Base-by-base conservation (phyloP, 30 jellyfish, hydroid and myxozoan species). In the Hydractinia symbiolongicarpus region DNA sequence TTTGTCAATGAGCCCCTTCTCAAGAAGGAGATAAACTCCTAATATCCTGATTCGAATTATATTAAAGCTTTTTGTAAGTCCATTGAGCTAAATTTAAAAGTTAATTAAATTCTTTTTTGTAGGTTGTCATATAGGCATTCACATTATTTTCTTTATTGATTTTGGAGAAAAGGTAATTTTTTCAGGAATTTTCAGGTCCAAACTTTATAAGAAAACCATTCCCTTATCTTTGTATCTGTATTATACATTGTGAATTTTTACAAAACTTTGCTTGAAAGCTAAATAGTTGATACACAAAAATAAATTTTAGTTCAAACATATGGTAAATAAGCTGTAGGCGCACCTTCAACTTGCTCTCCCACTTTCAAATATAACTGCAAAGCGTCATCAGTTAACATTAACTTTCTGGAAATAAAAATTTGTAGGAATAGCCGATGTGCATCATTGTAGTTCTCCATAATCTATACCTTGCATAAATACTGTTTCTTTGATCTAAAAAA, bases 341-440 rank as follows among this genome's bases (percentile, higher is more conserved):
- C 51, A 84, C 92, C 92, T 55, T 72, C 82, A 54, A 55, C 80
- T 40, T 79, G 71, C 6, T 68, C 83, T 57, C 93, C 83, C 0
- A 85, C 90, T 20, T 68, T 84, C 16, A 53, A 55, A 64, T 84
- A 81, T 69, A 90, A 16, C 20, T 85, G 78, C 62, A 56, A 60
- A 4, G 90, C 94, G 40, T 55, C 88, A 52, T 72, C 70, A 58
- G 84, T 89, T 17, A 81, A 68, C 50, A 82, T 67, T 66, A 90
- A 21, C 61, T 89, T 64, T 30, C 82, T 78, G 49, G 90, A 53
- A 60, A 90, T 79, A 77, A 90, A 61, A 44, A 80, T 70, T 75
- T 90, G 97, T 64, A 90, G 66, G 73, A 58, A 84, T 53, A 44
- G 78, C 44, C 97, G 67, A 61, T 90, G 97, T 15, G 55, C 83